These are phyloP conservation scores for Phytoseiulus persimilis DNA, from an alignment of 2,888 invertebrate species.

Conservation along the genomic window DNA sequence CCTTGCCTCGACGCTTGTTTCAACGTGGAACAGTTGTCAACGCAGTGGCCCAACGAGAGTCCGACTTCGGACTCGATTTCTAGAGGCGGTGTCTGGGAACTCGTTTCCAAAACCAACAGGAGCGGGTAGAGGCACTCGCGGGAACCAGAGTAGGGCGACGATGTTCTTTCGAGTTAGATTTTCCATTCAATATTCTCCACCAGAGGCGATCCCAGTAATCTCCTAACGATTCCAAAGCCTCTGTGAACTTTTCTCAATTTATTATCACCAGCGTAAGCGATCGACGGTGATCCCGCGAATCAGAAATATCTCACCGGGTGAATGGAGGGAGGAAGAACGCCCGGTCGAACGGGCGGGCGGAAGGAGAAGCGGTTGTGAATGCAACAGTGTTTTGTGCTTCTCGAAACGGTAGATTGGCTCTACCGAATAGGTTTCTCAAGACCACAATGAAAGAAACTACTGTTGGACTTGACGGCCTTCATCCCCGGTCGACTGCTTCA, in stretches of 20 bases:
- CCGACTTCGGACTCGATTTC: no score
- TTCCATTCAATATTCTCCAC: no score
- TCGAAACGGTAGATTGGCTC: not conserved
- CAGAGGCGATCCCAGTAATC: not conserved
- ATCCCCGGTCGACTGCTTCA: not conserved
- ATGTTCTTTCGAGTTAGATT: no score
- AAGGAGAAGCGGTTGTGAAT: not conserved
- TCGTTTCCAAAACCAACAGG: no score
- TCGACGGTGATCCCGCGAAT: not conserved
- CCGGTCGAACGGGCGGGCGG: no score
- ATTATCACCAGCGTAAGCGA: not conserved
- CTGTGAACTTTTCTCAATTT: not conserved
- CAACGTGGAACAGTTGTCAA: no score
- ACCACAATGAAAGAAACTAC: not conserved
- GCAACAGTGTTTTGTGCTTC: not conserved
- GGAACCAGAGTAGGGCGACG: no score
- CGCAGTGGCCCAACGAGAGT: no score
- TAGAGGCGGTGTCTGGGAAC: no score
- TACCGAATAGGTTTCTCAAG: not conserved
- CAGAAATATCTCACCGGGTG: not conserved
- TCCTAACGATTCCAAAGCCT: not conserved
- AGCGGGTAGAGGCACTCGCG: no score
- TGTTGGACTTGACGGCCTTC: conserved; percentile 5
- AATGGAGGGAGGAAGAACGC: not conserved
- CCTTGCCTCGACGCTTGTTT: no score